Percentiles rank a stretch among this genome's conserved stretches.
Evolutionary conservation across 2,113 vertebrate genomes (phyloP).

Genomic region (Zosterops hypoxanthus): DNA sequence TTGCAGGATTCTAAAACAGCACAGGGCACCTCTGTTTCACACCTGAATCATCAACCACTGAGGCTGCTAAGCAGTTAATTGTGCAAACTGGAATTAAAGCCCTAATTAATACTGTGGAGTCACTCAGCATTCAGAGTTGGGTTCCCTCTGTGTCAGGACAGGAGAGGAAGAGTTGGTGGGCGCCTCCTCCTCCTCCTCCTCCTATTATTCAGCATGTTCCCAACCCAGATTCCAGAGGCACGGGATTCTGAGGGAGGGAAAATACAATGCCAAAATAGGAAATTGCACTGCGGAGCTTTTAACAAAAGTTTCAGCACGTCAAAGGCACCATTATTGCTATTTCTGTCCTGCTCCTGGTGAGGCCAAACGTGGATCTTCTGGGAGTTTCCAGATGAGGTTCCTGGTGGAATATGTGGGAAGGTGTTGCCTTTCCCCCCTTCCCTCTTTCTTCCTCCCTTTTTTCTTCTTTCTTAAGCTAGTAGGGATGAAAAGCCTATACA

Average conservation of each 20-base stretch:
- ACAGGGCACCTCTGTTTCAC: background rate
- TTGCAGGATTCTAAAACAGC: background rate
- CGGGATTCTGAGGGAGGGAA: background rate
- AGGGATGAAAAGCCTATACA: background rate
- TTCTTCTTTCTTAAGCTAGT: background rate
- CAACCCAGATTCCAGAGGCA: background rate
- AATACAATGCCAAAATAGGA: background rate
- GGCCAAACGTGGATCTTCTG: background rate
- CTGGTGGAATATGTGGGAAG: background rate
- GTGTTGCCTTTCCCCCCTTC: background rate
- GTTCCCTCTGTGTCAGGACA: background rate
- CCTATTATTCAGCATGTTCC: background rate
- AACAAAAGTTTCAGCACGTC: background rate
- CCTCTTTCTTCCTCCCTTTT: background rate
- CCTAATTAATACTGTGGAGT: background rate
- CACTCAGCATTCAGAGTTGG: background rate
- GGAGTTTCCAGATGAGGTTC: background rate
- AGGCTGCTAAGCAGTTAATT: background rate
- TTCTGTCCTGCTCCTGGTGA: background rate
- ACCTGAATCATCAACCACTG: background rate
- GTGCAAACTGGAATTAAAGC: background rate
- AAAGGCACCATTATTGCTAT: fast-evolving
- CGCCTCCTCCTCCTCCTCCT: background rate
- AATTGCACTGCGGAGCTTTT: fast-evolving
- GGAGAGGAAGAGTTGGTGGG: background rate